A percentile compares a stretch with the other conserved stretches of the same genome.
phyloP scores from a whole-genome alignment of 2,888 invertebrate genomes.

The Syrphus vitripennis region DNA sequence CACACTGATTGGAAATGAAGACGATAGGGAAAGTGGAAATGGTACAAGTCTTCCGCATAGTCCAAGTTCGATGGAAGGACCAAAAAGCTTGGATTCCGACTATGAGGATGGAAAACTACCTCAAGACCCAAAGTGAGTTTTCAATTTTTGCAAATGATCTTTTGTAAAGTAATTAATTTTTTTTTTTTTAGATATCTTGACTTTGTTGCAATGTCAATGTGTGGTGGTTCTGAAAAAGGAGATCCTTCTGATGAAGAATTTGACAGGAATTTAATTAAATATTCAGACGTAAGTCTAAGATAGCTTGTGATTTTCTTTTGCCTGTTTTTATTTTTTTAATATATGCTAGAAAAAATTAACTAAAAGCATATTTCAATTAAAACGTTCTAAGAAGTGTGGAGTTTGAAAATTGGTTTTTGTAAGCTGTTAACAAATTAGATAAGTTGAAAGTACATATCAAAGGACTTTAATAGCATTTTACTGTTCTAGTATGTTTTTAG shows the following conservation, averaged over 20 bases:
- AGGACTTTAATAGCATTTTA: no score
- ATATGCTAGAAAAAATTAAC: slow-evolving; percentile 21
- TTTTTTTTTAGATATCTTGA: slow-evolving; percentile 81
- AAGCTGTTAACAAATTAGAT: no score
- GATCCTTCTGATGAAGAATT: slow-evolving; percentile 85
- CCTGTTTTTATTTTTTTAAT: slow-evolving; percentile 17
- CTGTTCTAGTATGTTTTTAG: no score
- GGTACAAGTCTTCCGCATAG: slow-evolving; percentile 97
- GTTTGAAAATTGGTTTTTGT: neutral
- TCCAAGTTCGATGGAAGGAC: slow-evolving; percentile 92
- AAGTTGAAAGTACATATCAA: no score
- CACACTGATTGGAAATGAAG: slow-evolving; percentile 83
- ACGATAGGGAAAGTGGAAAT: slow-evolving; percentile 97
- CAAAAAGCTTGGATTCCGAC: slow-evolving; percentile 90
- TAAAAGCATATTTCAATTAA: slow-evolving; percentile 3
- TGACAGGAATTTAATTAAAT: slow-evolving; percentile 83
- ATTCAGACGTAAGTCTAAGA: slow-evolving; percentile 81
- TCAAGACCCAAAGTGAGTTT: slow-evolving; percentile 81
- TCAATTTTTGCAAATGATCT: neutral
- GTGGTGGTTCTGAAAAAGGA: slow-evolving; percentile 85
- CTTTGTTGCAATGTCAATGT: slow-evolving; percentile 89
- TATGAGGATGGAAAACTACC: slow-evolving; percentile 88
- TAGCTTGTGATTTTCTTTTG: neutral
- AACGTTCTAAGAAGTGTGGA: neutral
- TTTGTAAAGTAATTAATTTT: slow-evolving; percentile 70